Base-by-base conservation (phyloP, 2,797 vertebrate species). In the Furcifer pardalis region DNA sequence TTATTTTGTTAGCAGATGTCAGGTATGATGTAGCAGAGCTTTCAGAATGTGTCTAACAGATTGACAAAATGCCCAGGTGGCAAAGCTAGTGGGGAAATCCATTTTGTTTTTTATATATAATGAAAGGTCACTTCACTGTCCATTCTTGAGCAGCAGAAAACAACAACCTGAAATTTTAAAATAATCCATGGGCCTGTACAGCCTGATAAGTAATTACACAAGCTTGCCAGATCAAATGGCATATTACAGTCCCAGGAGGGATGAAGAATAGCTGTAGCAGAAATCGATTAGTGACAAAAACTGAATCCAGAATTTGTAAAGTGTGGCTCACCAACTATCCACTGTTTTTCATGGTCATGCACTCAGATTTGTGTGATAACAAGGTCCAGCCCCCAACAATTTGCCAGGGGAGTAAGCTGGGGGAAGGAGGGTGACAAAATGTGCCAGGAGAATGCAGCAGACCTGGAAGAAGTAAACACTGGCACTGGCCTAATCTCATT, bases 1-100 rank as follows among this genome's bases (percentile, higher is more conserved):
- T 84, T 84, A 81, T 89, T 59, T 79, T 49, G 68, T 44, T 46
- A 65, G 83, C 86, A 81, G 88, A 73, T 89, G 87, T 90, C 91
- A 92, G 77, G 85, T 84, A 79, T 17, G 88, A 79, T 87, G 75
- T 86, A 77, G 75, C 85, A 92, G 46, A 88, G 82, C 89, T 87
- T 90, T 71, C 59, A 40, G 73, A 84, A 63, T 30, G 78, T 32
- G 12, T 83, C 35, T 83, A 81, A 68, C 49, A 7, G 78, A 81
- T 68, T 56, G 81, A 89, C 78, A 79, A 88, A 73, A 84, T 80
- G 78, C 88, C 74, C 87, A 78, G 30, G 63, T 27, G 65, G 7
- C 23, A 83, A 80, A 85, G 66, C 15, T 35, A 1, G 6, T 1
- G n/a, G 59, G 46, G 40, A 62, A 44, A 1, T 7, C 10, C 74